A percentile compares a stretch with the other conserved stretches of the same genome.
phyloP scores from a whole-genome alignment of 2,888 invertebrate species.

The Drosophila pseudotalamancana region DNA sequence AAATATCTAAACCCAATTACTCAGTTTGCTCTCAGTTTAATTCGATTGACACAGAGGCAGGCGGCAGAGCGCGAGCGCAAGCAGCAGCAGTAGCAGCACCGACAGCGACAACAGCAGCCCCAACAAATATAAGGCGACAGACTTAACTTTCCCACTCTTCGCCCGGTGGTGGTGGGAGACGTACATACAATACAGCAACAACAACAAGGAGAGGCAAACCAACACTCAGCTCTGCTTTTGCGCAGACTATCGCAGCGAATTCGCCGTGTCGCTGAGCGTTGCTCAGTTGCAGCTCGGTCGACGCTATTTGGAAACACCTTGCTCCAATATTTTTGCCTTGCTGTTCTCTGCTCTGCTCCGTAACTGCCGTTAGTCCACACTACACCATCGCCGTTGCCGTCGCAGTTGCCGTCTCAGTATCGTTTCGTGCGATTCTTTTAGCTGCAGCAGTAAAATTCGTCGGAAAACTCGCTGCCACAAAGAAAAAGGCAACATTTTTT shows the following conservation, averaged over 20 bases:
- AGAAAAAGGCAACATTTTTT: slow-evolving; percentile 37
- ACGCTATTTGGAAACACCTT: slow-evolving; percentile 75
- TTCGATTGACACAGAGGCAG: slow-evolving; percentile 74
- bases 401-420: slow-evolving; percentile 53
- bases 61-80: slow-evolving; percentile 56
- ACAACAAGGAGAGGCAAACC: slow-evolving; percentile 38
- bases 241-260: slow-evolving; percentile 62
- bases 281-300: slow-evolving; percentile 42
- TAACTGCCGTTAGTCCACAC: slow-evolving; percentile 15
- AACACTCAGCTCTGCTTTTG: slow-evolving; percentile 66
- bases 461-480: slow-evolving; percentile 48
- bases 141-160: slow-evolving; percentile 52
- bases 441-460: slow-evolving; percentile 67
- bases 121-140: slow-evolving; percentile 56
- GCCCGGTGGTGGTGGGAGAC: slow-evolving; percentile 58
- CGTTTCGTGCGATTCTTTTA: slow-evolving; percentile 65
- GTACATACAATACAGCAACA: slow-evolving; percentile 30
- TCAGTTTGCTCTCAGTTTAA: slow-evolving; percentile 78
- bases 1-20: slow-evolving; percentile 82
- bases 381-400: slow-evolving; percentile 37
- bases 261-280: slow-evolving; percentile 45
- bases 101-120: slow-evolving; percentile 41
- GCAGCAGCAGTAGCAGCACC: slow-evolving; percentile 38
- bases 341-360: slow-evolving; percentile 11
- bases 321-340: slow-evolving; percentile 70